Evolutionary conservation across 2,113 vertebrate species (phyloP), one percentile per base, ranked within the genome.

Genomic region (Ptilorrhoa leucosticta): DNA sequence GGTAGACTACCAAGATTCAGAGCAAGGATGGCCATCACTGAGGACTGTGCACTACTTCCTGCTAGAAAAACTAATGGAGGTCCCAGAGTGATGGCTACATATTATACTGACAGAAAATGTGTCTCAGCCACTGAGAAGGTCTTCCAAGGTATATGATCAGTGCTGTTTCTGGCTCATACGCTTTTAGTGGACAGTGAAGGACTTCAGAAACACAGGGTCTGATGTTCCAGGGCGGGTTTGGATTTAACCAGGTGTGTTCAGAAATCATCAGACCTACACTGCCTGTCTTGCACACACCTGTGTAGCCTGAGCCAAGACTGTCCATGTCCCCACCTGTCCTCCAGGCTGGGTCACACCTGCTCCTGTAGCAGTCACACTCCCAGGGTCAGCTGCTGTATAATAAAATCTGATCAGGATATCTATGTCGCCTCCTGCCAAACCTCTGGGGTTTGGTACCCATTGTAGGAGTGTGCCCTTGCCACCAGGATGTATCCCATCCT

Each of bases 241-340:
- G 24, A 26, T 61, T 80, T 72, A 66, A 66, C 20, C 33, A 33
- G 58, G 19, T 27, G 42, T 47, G 30, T 7, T 66, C 22, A 39
- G 68, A 64, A 66, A 53, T 71, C 14, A 15, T 21, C 37, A 77
- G 18, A 35, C 27, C 15, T 15, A 13, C 28, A 35, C 40, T 33
- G 18, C 50, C 35, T 50, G 28, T 31, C 33, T 56, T 20, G 35
- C 24, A 33, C 17, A 30, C 51, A 50, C 5, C 7, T n/a, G 16
- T 42, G n/a, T 40, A 60, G 21, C 12, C 15, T 0, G 0, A 3
- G 18, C 10, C 0, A 0, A 65, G 21, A 42, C 21, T 64, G 28
- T 26, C 65, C 17, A 0, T 48, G 23, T 7, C 31, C 12, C 44
- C 47, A 5, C 15, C 14, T 17, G 23, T 31, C 15, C 57, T 77